These are phyloP conservation scores for Poecilia picta DNA, from an alignment of 2,797 vertebrate species.

Conservation along the genomic window DNA sequence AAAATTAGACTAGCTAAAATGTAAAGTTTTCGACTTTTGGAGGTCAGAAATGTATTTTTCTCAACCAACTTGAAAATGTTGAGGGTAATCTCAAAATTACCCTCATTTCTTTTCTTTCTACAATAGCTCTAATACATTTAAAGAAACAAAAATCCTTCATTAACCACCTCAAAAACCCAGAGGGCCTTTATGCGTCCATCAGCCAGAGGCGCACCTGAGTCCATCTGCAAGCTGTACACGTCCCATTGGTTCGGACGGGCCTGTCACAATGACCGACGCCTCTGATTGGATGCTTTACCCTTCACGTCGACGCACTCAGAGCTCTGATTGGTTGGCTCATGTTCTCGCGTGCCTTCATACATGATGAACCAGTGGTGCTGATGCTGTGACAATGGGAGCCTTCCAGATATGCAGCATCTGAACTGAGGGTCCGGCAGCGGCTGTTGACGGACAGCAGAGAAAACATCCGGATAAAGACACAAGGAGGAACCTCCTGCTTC, in stretches of 20 bases:
- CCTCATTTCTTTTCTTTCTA: too few relatives aligned
- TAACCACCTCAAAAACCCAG: background rate
- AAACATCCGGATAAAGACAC: constrained; percentile 24
- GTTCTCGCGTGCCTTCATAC: constrained; percentile 34
- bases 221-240: constrained; percentile 53
- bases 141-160: background rate
- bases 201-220: constrained; percentile 23
- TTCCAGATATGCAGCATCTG: constrained; percentile 72
- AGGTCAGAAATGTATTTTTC: too few relatives aligned
- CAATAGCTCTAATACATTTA: background rate
- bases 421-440: constrained; percentile 43
- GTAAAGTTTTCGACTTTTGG: background rate
- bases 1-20: background rate
- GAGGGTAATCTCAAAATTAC: too few relatives aligned
- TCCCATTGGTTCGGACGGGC: constrained; percentile 50
- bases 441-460: constrained; percentile 17
- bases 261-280: background rate
- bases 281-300: constrained; percentile 31
- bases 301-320: background rate
- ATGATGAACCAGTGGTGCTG: constrained; percentile 67
- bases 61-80: too few relatives aligned
- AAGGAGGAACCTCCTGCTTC: constrained; percentile 41
- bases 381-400: constrained; percentile 77
- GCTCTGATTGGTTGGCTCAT: constrained; percentile 43
- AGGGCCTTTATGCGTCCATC: constrained; percentile 29